These are phyloP conservation scores for Aporophyla nigra DNA, from an alignment of 2,888 invertebrate species.

Conservation along the genomic window DNA sequence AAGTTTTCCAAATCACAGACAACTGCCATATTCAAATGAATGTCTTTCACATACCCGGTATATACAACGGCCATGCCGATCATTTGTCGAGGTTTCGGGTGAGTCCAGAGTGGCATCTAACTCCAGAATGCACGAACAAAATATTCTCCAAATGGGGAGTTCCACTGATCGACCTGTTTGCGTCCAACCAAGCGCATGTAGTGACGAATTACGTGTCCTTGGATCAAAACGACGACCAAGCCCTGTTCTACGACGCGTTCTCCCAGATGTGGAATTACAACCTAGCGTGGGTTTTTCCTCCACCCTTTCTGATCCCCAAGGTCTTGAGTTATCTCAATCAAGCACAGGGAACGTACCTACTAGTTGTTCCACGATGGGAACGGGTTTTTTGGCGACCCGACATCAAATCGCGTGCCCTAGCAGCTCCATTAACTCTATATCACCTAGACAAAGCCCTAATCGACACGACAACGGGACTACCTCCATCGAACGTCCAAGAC, in stretches of 20 bases:
- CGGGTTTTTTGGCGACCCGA: conserved; percentile 6
- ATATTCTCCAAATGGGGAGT: conserved; percentile 1
- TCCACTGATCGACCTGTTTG: background rate
- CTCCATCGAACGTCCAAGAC: background rate
- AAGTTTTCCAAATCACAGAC: too few relatives aligned
- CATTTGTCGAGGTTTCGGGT: too few relatives aligned
- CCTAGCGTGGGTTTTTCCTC: conserved; percentile 4
- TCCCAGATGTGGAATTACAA: background rate
- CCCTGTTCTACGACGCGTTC: conserved; percentile 2
- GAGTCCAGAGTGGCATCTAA: too few relatives aligned
- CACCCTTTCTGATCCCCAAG: conserved; percentile 1
- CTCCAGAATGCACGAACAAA: background rate
- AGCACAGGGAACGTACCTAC: background rate
- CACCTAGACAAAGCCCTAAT: conserved; percentile 1
- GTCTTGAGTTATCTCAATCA: conserved; percentile 3
- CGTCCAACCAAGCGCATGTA: too few relatives aligned
- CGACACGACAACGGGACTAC: background rate
- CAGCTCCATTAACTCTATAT: background rate
- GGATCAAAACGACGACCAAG: conserved; percentile 6
- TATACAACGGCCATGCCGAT: too few relatives aligned
- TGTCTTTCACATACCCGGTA: too few relatives aligned
- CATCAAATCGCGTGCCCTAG: background rate
- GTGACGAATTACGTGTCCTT: conserved; percentile 1
- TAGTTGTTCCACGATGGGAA: conserved; percentile 7
- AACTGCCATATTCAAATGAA: too few relatives aligned